These are phyloP conservation scores for Drosophila sulfurigaster DNA, from an alignment of 1,140 invertebrate species.

Conservation along the genomic window DNA sequence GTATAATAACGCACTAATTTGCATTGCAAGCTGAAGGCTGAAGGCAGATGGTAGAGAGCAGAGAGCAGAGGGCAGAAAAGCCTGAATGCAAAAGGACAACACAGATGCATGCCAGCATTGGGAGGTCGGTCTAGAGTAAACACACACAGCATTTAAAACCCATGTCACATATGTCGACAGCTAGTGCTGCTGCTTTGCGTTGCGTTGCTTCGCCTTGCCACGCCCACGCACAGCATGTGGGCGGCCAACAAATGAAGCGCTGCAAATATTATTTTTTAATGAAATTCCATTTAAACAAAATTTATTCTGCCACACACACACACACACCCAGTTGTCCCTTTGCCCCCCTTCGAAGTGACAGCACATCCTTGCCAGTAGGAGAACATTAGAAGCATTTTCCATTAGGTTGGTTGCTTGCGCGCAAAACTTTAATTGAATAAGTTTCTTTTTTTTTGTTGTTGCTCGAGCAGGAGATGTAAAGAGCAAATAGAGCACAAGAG, in stretches of 20 bases:
- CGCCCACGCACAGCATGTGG: conserved; percentile 29
- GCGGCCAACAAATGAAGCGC: conserved; percentile 65
- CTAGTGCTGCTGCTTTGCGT: conserved; percentile 38
- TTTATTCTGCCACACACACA: conserved; percentile 57
- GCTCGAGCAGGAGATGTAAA: conserved; percentile 16
- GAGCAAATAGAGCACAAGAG: not conserved
- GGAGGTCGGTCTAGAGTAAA: conserved; percentile 18
- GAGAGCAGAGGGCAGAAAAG: not conserved
- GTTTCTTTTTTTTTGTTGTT: conserved; percentile 49
- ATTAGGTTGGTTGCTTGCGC: conserved; percentile 47
- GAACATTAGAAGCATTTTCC: conserved; percentile 61
- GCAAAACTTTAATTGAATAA: conserved; percentile 81
- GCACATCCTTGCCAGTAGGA: not conserved
- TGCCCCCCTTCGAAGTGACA: not conserved
- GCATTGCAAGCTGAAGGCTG: conserved; percentile 51
- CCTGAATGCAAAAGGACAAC: not conserved
- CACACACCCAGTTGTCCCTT: conserved; percentile 23
- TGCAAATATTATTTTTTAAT: conserved; percentile 73
- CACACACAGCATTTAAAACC: conserved; percentile 61
- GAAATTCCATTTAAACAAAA: conserved; percentile 76
- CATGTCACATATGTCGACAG: conserved; percentile 64
- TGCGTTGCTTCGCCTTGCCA: conserved; percentile 2
- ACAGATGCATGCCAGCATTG: conserved; percentile 3
- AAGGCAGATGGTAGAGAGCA: not conserved
- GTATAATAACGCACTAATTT: conserved; percentile 81